Evolutionary conservation across 2,113 vertebrate genomes (phyloP).

Genomic region (Pedionomus torquatus): DNA sequence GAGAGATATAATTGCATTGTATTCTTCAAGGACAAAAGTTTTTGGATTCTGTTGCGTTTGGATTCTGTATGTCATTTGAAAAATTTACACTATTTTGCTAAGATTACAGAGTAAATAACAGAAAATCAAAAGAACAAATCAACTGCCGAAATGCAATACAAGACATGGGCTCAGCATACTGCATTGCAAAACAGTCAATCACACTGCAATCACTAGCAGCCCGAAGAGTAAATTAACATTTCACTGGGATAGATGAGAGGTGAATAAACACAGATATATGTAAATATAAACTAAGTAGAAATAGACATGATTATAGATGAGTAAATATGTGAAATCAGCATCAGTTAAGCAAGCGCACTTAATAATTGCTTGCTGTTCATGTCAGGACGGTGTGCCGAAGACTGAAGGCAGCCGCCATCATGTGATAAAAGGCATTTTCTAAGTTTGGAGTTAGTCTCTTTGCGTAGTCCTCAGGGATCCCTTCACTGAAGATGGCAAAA

Average conservation of each 20-base stretch:
- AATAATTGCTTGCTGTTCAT: slow-evolving; percentile 36
- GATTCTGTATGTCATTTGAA: background rate
- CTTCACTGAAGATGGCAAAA: background rate
- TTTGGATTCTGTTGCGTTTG: slow-evolving; percentile 13
- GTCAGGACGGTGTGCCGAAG: slow-evolving; percentile 8
- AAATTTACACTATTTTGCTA: slow-evolving; percentile 45
- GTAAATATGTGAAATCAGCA: slow-evolving; percentile 62
- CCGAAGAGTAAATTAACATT: slow-evolving; percentile 51
- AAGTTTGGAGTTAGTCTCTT: background rate
- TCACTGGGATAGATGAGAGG: slow-evolving; percentile 34
- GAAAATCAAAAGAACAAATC: slow-evolving; percentile 61
- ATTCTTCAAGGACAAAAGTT: slow-evolving; percentile 54
- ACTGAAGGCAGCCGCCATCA: background rate
- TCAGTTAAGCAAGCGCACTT: slow-evolving; percentile 55
- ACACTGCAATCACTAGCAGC: slow-evolving; percentile 27
- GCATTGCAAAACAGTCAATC: slow-evolving; percentile 45
- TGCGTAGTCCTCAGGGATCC: background rate
- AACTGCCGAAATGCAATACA: slow-evolving; percentile 16
- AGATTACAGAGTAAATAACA: slow-evolving; percentile 58
- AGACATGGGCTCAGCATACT: slow-evolving; percentile 9
- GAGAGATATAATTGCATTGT: slow-evolving; percentile 27
- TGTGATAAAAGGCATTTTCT: background rate
- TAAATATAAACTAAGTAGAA: slow-evolving; percentile 65
- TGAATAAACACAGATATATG: slow-evolving; percentile 60
- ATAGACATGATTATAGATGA: slow-evolving; percentile 61